These are phyloP conservation scores for Holacanthella duospinosa DNA, from an alignment of 2,888 invertebrate species.

Conservation along the genomic window DNA sequence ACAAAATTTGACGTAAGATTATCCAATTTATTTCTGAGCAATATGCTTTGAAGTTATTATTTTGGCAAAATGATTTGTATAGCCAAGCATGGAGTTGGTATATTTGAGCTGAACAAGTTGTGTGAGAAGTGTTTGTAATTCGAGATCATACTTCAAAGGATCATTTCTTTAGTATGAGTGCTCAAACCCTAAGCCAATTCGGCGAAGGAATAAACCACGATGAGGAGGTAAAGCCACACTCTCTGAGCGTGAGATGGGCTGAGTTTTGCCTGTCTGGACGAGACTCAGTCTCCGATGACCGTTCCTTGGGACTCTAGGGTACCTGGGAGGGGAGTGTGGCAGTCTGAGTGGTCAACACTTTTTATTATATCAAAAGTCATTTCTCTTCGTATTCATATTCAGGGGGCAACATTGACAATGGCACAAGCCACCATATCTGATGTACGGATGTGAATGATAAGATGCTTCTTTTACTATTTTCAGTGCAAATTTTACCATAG, in stretches of 20 bases:
- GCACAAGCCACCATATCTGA: too few species aligned
- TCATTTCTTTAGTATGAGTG: slow-evolving; percentile 30
- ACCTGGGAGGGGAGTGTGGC: slow-evolving; percentile 28
- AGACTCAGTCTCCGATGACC: slow-evolving; percentile 32
- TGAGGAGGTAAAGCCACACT: slow-evolving; percentile 28
- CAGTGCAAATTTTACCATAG: slow-evolving; percentile 55
- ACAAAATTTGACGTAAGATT: too few species aligned
- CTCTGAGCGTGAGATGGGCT: slow-evolving; percentile 31
- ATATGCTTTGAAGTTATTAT: too few species aligned
- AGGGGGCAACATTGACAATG: too few species aligned
- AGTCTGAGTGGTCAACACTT: slow-evolving; percentile 36
- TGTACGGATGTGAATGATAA: too few species aligned
- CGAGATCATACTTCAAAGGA: slow-evolving; percentile 31
- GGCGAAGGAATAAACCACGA: slow-evolving; percentile 37
- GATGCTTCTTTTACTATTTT: too few species aligned
- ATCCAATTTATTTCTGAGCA: too few species aligned
- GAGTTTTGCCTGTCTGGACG: slow-evolving; percentile 2
- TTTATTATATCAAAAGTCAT: too few species aligned
- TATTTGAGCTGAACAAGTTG: too few species aligned
- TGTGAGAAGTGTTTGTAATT: slow-evolving; percentile 1
- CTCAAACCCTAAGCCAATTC: slow-evolving; percentile 29
- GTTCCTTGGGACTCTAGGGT: slow-evolving; percentile 26
- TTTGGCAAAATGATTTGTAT: too few species aligned
- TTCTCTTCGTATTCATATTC: too few species aligned
- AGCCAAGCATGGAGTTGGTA: too few species aligned